Percentiles rank a stretch among this genome's conserved stretches.
Evolutionary conservation across 1,140 invertebrate genomes (phyloP).

Genomic region (Apis florea): DNA sequence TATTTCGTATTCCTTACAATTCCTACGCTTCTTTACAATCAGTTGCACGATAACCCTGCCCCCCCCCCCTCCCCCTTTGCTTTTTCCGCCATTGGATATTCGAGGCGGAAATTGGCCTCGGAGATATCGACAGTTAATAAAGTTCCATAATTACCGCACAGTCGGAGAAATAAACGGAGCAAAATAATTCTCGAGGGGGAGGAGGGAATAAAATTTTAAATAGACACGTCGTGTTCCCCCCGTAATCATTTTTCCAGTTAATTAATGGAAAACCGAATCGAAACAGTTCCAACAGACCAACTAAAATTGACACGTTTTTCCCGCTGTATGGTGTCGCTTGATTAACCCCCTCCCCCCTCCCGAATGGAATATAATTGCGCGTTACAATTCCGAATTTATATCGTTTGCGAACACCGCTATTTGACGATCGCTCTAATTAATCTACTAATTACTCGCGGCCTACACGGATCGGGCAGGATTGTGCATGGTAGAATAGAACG

Average conservation of each 20-base stretch:
- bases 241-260: constrained; percentile 19
- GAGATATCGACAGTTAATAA: constrained; percentile 20
- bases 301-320: constrained; percentile 30
- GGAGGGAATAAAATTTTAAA: constrained; percentile 36
- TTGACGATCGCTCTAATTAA: constrained; percentile 44
- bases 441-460: constrained; percentile 31
- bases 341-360: constrained; percentile 8
- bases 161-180: constrained; percentile 1
- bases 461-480: constrained; percentile 10
- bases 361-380: constrained; percentile 23
- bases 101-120: not conserved
- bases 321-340: constrained; percentile 14
- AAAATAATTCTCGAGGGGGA: constrained; percentile 16
- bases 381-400: constrained; percentile 41
- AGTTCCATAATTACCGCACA: constrained; percentile 27
- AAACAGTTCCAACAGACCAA: too few species aligned
- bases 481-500: not conserved
- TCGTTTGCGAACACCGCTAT: constrained; percentile 26
- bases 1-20: too few species aligned
- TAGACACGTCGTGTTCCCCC: not conserved
- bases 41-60: too few species aligned
- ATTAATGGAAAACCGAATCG: constrained; percentile 24
- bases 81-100: constrained; percentile 1
- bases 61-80: too few species aligned
- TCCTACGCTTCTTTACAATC: too few species aligned